Base-by-base conservation (phyloP, 2,113 vertebrate species). In the Gobio gobio region DNA sequence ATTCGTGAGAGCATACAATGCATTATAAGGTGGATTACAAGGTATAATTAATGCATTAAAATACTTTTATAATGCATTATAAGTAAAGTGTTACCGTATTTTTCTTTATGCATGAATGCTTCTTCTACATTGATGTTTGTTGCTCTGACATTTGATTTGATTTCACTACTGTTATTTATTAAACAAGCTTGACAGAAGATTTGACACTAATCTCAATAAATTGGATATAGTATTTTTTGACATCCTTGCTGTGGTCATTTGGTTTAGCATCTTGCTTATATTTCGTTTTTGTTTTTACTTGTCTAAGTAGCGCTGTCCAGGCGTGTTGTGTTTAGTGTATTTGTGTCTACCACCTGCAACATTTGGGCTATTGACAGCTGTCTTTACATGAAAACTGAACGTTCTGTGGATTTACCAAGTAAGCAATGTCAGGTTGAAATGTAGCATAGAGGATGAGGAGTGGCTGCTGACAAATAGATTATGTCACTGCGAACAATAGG, bases 161-260 rank as follows among this genome's bases (percentile, higher is more conserved):
- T 5, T 78, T 29, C 64, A 26, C 58, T 45, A 76, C 59, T 70
- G 85, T 77, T 78, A 84, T 83, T 63, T 59, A 45, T 73, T 64
- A 63, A 87, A 83, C 75, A 76, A 72, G 84, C 59, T 9, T 89
- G 90, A 93, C 88, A 91, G 79, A 83, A 89, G 22, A 86, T 66
- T 84, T 93, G 92, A 93, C 90, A 86, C 89, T 92, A 88, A 90
- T 92, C 86, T 89, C 83, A 91, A 86, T 89, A 89, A 90, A 91
- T 89, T 92, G 92, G 88, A 83, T 47, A 40, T 87, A n/a, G 5
- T 63, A 33, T 83, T 82, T 86, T 90, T 70, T 80, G 86, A 83
- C 88, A 88, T 80, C 75, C 82, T 84, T 80, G 78, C 68, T 54
- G 51, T 66, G 83, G 70, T 81, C 83, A 83, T 90, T 79, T 26